Evolutionary conservation across 2,113 vertebrate genomes (phyloP).

Genomic region (Scortum barcoo): DNA sequence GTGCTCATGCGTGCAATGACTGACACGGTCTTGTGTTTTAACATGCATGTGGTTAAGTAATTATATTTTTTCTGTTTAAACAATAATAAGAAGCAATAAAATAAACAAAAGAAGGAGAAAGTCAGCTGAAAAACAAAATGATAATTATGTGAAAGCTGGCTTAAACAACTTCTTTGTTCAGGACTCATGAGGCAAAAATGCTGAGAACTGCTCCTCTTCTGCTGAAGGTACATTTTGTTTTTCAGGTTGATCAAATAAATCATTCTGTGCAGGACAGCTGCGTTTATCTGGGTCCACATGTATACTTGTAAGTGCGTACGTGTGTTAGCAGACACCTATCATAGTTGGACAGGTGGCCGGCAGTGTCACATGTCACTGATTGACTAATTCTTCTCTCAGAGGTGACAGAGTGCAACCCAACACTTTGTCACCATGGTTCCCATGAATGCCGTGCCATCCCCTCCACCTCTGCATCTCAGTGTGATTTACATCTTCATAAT

Average conservation of each 20-base stretch:
- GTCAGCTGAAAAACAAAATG: not conserved
- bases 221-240: constrained; percentile 37
- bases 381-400: constrained; percentile 69
- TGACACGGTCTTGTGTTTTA: not conserved
- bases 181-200: not conserved
- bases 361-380: constrained; percentile 77
- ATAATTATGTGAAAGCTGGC: not conserved
- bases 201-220: not conserved
- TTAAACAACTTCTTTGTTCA: not conserved
- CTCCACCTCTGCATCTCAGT: constrained; percentile 37
- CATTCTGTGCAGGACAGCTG: constrained; percentile 40
- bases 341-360: constrained; percentile 72
- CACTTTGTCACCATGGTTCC: constrained; percentile 68
- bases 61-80: too few relatives aligned
- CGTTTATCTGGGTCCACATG: constrained; percentile 51
- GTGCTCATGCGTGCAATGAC: not conserved
- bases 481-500: constrained; percentile 66
- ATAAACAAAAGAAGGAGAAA: not conserved
- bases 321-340: constrained; percentile 60
- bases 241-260: constrained; percentile 8
- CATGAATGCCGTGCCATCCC: constrained; percentile 52
- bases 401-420: constrained; percentile 72
- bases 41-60: not conserved
- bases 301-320: constrained; percentile 23
- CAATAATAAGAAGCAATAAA: not conserved